Evolutionary conservation across 2,113 vertebrate species (phyloP), one percentile per base, ranked within the genome.

Genomic region (Leptodactylus fuscus): DNA sequence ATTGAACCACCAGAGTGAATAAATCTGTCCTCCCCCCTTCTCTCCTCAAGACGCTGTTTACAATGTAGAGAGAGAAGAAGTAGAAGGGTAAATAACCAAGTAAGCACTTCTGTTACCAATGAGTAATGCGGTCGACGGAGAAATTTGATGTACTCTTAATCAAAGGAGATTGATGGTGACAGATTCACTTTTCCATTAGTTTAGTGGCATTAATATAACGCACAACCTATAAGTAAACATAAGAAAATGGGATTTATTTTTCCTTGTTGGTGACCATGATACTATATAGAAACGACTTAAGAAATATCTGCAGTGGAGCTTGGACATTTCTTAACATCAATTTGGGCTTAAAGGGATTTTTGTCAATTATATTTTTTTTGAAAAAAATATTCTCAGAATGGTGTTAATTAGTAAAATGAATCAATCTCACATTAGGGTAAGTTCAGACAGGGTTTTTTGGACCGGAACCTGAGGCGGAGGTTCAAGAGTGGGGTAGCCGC

Each of bases 41-140:
- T 49, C 73, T 76, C 32, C 48, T 49, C 7, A 4, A 49, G 73
- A 51, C 24, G 44, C 73, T 51, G 73, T 48, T 8, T 49, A 76
- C 46, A 76, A 76, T 51, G 46, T 24, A 27, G 41, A 5, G 44
- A 44, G 70, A 29, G 46, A 29, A 74, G n/a, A 18, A 49, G 73
- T 46, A 3, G 6, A 9, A 16, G 15, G 48, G 46, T 76, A 76
- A 76, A 76, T 49, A 76, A 51, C 73, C 2, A 32, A 51, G 73
- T 76, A 76, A 76, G 73, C 73, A 76, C 27, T 76, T 76, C 73
- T 76, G 73, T 76, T 46, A 20, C 73, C 46, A 20, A 51, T 76
- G 73, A 76, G 22, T 51, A 51, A 76, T 76, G 73, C 32, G 44
- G 24, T 32, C 15, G 15, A 32, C 73, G 7, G 46, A 32, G 24